These are phyloP conservation scores for Bombus ignitus DNA, from an alignment of 1,140 invertebrate species.

Conservation along the genomic window DNA sequence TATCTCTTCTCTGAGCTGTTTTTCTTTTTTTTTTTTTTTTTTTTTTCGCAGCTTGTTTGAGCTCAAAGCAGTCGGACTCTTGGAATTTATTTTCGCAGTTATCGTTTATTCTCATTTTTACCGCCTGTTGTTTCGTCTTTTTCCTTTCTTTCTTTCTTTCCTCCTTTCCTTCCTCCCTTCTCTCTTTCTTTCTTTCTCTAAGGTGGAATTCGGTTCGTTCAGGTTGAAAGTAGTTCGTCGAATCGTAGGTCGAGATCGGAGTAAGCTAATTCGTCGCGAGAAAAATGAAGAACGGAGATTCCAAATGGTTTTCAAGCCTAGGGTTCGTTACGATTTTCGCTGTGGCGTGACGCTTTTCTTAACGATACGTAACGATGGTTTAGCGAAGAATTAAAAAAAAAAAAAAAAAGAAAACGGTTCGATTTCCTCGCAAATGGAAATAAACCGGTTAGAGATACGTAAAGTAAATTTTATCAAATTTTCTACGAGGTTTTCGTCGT, in stretches of 20 bases:
- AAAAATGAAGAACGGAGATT: not conserved
- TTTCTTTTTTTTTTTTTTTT: too few relatives aligned
- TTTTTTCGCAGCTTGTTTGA: not conserved
- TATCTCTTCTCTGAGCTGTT: not conserved
- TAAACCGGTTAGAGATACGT: not conserved
- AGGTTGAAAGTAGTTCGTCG: too few relatives aligned
- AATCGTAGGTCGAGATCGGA: not conserved
- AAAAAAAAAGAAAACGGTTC: too few relatives aligned
- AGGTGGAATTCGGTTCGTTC: not conserved
- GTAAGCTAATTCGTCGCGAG: not conserved
- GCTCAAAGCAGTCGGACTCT: not conserved
- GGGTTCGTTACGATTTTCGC: too few relatives aligned
- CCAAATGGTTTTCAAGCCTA: too few relatives aligned
- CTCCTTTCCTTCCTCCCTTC: rapidly evolving
- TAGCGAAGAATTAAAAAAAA: too few relatives aligned
- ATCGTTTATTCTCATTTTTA: not conserved
- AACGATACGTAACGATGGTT: too few relatives aligned
- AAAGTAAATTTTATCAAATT: not conserved
- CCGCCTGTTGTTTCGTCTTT: not conserved
- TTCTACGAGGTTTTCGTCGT: not conserved
- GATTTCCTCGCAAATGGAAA: too few relatives aligned
- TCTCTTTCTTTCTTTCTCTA: not conserved
- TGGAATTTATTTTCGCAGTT: conserved; percentile 6
- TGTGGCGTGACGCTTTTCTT: too few relatives aligned
- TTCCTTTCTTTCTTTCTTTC: too few relatives aligned